A percentile compares a stretch with the other conserved stretches of the same genome.
These are phyloP conservation scores for Drosophila pallidifrons DNA, from an alignment of 1,140 invertebrate genomes.

Conservation along the genomic window DNA sequence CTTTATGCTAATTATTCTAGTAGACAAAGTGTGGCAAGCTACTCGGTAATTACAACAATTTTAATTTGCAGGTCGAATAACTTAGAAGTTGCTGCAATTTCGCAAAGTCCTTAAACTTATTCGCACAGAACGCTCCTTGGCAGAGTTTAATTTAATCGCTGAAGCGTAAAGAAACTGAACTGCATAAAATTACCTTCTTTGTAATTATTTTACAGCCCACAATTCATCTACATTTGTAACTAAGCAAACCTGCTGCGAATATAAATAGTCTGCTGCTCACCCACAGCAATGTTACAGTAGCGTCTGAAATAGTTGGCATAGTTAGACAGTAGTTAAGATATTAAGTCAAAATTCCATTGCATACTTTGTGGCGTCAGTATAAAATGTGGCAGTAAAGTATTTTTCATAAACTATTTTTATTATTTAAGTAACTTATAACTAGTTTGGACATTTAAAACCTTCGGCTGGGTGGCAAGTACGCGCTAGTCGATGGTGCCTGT, in stretches of 20 bases:
- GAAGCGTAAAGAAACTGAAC: neutral
- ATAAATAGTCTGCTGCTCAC: neutral
- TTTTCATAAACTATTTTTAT: conserved; percentile 28
- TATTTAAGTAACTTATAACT: conserved; percentile 32
- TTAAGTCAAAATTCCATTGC: neutral
- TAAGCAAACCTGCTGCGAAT: neutral
- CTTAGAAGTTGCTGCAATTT: neutral
- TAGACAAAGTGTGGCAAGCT: neutral
- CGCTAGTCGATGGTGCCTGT: conserved; percentile 55
- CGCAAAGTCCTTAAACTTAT: neutral
- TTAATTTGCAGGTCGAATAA: neutral
- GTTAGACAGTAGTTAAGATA: neutral
- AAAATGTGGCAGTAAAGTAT: neutral
- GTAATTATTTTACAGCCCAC: no score
- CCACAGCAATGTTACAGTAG: conserved; percentile 8
- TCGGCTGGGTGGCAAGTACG: conserved; percentile 68
- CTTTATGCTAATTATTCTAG: conserved; percentile 43
- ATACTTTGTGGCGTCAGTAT: conserved; percentile 17
- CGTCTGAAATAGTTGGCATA: conserved; percentile 2
- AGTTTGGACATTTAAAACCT: conserved; percentile 41
- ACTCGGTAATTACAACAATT: neutral
- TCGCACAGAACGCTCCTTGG: neutral
- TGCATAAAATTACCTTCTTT: neutral
- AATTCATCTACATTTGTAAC: neutral
- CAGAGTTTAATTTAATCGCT: neutral